These are phyloP conservation scores for Ashinkailepas kermadecensis DNA, from an alignment of 2,888 invertebrate species.

Conservation along the genomic window DNA sequence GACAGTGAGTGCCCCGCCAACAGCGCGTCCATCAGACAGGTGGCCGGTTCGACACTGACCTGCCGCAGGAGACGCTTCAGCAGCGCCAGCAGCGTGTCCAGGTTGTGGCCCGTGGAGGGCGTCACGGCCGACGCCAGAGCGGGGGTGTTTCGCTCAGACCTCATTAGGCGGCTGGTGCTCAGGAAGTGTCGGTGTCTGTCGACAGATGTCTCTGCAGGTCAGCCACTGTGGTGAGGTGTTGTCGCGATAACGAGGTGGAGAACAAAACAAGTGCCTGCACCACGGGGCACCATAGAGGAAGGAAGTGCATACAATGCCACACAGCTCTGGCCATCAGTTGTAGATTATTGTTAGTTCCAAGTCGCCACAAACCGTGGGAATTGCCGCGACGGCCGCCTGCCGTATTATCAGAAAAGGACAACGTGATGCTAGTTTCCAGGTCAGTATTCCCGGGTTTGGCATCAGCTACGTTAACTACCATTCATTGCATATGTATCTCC, in stretches of 20 bases:
- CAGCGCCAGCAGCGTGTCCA: background rate
- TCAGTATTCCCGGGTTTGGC: too few species aligned
- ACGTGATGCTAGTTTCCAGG: too few species aligned
- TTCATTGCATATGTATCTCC: too few species aligned
- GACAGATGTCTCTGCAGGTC: background rate
- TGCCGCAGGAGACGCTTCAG: background rate
- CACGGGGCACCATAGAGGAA: background rate
- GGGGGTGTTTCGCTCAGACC: background rate
- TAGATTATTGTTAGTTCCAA: background rate
- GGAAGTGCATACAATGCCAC: background rate
- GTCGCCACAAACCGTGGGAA: background rate
- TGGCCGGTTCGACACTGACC: background rate
- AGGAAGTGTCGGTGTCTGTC: constrained; percentile 7
- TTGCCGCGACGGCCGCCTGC: background rate
- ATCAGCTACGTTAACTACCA: too few species aligned
- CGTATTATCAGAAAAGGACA: too few species aligned
- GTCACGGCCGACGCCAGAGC: background rate
- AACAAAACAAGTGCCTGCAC: background rate
- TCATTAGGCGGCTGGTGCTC: constrained; percentile 7
- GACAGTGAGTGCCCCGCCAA: too few species aligned
- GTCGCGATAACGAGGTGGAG: background rate
- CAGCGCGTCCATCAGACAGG: too few species aligned
- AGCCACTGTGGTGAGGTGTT: background rate
- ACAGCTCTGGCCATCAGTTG: too few species aligned
- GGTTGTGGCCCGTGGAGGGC: constrained; percentile 11